Percentiles rank a stretch among this genome's conserved stretches.
phyloP scores from a whole-genome alignment of 2,888 invertebrate species.

The Hedya salicella region DNA sequence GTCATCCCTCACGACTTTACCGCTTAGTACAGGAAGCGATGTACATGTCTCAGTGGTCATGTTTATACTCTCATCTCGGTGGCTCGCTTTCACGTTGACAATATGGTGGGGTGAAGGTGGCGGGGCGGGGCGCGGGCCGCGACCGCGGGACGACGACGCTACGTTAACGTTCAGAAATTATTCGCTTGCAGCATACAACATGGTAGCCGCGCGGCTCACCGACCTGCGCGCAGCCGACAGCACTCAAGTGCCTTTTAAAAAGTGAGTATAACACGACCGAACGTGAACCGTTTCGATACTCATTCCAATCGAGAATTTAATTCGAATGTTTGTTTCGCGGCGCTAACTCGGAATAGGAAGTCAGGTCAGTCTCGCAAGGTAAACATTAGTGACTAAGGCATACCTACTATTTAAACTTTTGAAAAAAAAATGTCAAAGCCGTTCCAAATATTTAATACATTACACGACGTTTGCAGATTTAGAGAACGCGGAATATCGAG shows the following conservation, averaged over 20 bases:
- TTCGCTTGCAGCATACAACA: constrained; percentile 97
- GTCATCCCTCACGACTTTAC: too few relatives aligned
- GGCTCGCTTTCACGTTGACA: constrained; percentile 74
- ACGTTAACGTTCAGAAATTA: constrained; percentile 87
- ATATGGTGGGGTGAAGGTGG: constrained; percentile 71
- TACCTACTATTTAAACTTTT: too few relatives aligned
- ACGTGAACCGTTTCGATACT: neutral
- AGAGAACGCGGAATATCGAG: constrained; percentile 98
- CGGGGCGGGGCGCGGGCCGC: constrained; percentile 54
- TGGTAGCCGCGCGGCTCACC: constrained; percentile 98
- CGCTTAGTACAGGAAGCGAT: too few relatives aligned
- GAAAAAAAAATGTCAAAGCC: too few relatives aligned
- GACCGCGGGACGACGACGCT: constrained; percentile 60
- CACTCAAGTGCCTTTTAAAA: constrained; percentile 99
- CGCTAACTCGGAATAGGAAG: constrained; percentile 63
- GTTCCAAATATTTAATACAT: neutral
- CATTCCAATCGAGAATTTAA: neutral
- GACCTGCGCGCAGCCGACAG: constrained; percentile 97
- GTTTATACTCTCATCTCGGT: constrained; percentile 7
- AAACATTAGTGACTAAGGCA: neutral
- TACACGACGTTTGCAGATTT: constrained; percentile 86
- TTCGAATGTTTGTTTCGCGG: constrained; percentile 53
- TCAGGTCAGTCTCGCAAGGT: constrained; percentile 68
- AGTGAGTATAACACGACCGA: constrained; percentile 87
- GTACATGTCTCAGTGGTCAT: neutral